phyloP scores from a whole-genome alignment of 2,888 invertebrate species.

The Ceriagrion tenellum region DNA sequence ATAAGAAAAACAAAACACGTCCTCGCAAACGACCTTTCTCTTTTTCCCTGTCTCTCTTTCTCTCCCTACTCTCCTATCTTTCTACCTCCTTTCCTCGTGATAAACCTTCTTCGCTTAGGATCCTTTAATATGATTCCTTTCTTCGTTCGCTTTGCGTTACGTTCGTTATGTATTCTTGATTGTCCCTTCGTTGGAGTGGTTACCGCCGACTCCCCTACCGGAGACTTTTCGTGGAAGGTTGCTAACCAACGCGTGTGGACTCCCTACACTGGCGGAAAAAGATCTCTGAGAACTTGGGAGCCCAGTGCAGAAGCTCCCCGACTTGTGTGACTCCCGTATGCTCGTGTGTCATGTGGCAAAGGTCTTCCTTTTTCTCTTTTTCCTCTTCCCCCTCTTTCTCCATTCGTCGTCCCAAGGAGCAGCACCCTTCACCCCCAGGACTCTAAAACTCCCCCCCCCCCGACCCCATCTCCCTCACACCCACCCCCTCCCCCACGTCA shows the following conservation, averaged over 20 bases:
- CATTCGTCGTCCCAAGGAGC: not conserved
- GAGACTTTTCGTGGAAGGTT: not conserved
- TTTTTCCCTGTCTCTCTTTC: not conserved
- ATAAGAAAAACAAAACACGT: not conserved
- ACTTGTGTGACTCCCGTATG: conserved; percentile 12
- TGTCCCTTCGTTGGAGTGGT: not conserved
- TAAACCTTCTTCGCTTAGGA: not conserved
- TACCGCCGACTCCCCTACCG: not conserved
- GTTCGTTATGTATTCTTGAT: not conserved
- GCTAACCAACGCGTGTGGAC: not conserved
- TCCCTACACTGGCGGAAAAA: conserved; percentile 24
- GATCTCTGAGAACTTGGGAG: not conserved
- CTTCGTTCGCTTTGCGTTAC: not conserved
- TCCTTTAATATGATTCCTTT: not conserved
- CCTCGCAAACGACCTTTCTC: not conserved
- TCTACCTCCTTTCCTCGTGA: not conserved
- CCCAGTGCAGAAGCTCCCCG: not conserved
- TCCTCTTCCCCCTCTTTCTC: not conserved
- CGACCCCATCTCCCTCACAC: not conserved
- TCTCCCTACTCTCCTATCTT: too few species aligned
- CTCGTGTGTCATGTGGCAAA: conserved; percentile 23
- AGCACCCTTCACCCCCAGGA: not conserved
- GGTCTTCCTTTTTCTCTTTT: not conserved
- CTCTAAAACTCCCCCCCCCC: not conserved
- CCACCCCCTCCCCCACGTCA: not conserved